Evolutionary conservation across 2,113 vertebrate genomes (phyloP), one percentile per base, ranked within the genome.

Genomic region (Chrysochloris asiatica): DNA sequence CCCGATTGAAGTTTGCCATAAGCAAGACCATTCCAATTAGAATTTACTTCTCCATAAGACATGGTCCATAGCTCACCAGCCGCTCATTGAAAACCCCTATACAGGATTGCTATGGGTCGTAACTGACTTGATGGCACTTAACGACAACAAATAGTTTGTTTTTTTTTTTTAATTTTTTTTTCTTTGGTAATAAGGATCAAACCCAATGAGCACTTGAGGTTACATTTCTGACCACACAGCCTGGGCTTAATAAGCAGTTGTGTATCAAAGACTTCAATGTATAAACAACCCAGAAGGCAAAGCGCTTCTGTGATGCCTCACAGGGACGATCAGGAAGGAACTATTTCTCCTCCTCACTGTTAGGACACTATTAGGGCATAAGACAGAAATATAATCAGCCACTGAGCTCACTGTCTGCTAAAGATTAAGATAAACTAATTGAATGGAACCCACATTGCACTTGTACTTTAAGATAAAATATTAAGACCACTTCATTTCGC

Each of bases 1-100:
- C 94, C 90, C 96, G 95, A 97, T 95, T 83, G 96, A 96, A 96
- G 97, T 95, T 96, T 97, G 93, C 96, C 89, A 95, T 89, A 93
- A 90, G 90, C 87, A 83, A 85, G 95, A 95, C 96, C 93, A 88
- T 95, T 96, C 80, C 93, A 95, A 88, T 95, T 61, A 65, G 50
- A 69, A 83, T 47, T 56, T 21, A 61, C 36, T 93, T 69, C 41
- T 16, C 84, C 59, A 84, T 73, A 95, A 61, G 54, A 75, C 71
- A 85, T 59, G 73, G 38, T 48, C 8, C 8, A 12, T 16, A 36
- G 36, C 36, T 71, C 48, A 8, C 48, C 48, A n/a, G n/a, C n/a
- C n/a, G n/a, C n/a, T n/a, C n/a, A n/a, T n/a, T n/a, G n/a, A n/a
- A n/a, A n/a, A n/a, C n/a, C n/a, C n/a, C n/a, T n/a, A n/a, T n/a